Evolutionary conservation across 23 tunicate genomes (phyloP).

Genomic region (Ascidia mentula): DNA sequence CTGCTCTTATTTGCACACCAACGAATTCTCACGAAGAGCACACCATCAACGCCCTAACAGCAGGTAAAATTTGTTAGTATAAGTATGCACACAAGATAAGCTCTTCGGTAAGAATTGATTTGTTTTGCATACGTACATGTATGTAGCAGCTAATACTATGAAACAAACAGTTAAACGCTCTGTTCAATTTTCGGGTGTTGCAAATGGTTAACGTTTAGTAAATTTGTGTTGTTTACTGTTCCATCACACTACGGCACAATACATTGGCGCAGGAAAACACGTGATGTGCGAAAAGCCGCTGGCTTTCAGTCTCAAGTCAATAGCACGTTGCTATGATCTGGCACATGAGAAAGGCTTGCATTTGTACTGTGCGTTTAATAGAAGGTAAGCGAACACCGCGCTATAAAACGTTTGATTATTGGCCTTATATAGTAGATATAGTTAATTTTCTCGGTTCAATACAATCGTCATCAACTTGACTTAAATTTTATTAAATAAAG

Average conservation of each 20-base stretch:
- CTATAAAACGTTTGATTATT: too few species aligned
- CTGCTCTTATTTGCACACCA: constrained; percentile 41
- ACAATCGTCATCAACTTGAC: neutral
- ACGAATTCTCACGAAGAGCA: constrained; percentile 34
- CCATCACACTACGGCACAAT: neutral
- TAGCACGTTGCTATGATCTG: constrained; percentile 20
- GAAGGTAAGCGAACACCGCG: constrained; percentile 29
- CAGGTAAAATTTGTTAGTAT: too few species aligned
- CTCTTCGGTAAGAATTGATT: too few species aligned
- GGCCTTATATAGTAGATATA: neutral
- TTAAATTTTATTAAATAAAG: too few species aligned
- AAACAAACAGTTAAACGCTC: too few species aligned
- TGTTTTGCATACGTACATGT: too few species aligned
- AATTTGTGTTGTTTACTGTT: too few species aligned
- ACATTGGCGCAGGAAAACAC: constrained; percentile 24
- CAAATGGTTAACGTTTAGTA: too few species aligned
- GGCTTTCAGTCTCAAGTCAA: constrained; percentile 30
- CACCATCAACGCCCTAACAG: constrained; percentile 8
- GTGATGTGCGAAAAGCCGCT: constrained; percentile 60
- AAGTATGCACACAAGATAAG: too few species aligned
- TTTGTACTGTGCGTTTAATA: constrained; percentile 44
- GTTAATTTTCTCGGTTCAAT: neutral
- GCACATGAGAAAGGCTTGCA: constrained; percentile 14
- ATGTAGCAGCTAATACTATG: too few species aligned
- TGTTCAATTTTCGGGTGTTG: too few species aligned